phyloP scores from a whole-genome alignment of 1,140 invertebrate genomes.

The Drosophila leontia region DNA sequence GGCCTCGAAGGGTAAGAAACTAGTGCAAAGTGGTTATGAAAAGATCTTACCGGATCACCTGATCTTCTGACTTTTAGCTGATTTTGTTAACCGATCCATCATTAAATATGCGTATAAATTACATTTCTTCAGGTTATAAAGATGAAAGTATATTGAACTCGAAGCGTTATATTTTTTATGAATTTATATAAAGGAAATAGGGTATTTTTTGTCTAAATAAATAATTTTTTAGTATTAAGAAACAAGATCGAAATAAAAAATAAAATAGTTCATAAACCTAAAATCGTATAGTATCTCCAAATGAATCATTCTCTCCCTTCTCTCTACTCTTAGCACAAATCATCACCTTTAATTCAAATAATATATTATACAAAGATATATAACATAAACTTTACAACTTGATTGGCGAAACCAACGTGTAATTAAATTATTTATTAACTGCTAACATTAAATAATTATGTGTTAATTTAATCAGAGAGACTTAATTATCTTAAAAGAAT shows the following conservation, averaged over 20 bases:
- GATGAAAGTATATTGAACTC: background rate
- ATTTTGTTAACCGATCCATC: conserved; percentile 12
- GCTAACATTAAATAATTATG: background rate
- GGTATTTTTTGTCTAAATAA: no score
- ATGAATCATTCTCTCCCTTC: background rate
- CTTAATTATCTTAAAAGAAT: background rate
- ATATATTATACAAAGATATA: background rate
- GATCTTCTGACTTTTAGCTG: conserved; percentile 9
- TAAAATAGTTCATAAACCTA: background rate
- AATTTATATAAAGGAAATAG: background rate
- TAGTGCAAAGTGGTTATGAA: conserved; percentile 50
- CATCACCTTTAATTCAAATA: background rate
- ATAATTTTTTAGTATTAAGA: background rate
- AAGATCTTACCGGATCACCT: conserved; percentile 35
- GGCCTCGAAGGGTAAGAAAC: conserved; percentile 16
- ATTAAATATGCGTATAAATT: conserved; percentile 13
- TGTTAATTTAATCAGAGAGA: background rate
- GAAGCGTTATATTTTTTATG: background rate
- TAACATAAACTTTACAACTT: background rate
- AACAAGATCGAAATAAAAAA: background rate
- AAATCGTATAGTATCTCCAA: background rate
- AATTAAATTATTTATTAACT: conserved; percentile 1
- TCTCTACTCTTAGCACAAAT: background rate
- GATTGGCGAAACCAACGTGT: background rate
- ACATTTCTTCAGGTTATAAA: conserved; percentile 2